These are phyloP conservation scores for Eulithis testata DNA, from an alignment of 2,888 invertebrate genomes.

Conservation along the genomic window DNA sequence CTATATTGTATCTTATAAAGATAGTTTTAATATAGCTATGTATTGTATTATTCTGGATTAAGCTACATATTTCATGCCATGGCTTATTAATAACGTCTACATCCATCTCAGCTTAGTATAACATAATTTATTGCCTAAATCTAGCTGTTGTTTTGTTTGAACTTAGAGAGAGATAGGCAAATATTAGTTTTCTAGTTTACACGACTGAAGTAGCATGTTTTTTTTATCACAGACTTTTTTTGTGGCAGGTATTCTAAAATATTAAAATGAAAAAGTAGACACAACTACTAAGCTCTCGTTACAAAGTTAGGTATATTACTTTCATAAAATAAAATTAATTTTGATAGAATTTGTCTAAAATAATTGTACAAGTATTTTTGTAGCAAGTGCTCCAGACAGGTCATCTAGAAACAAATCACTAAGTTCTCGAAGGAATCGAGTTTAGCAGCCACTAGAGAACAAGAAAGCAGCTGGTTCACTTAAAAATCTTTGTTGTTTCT, in stretches of 20 bases:
- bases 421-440: slow-evolving; percentile 51
- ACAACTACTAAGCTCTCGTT: no score
- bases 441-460: slow-evolving; percentile 43
- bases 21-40: slow-evolving; percentile 6
- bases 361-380: slow-evolving; percentile 3
- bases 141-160: slow-evolving; percentile 16
- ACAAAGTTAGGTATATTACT: no score
- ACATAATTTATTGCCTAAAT: slow-evolving; percentile 58
- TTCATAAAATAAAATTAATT: background rate
- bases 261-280: no score
- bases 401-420: slow-evolving; percentile 66
- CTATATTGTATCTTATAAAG: no score
- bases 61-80: slow-evolving; percentile 64
- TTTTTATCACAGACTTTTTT: no score
- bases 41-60: slow-evolving; percentile 46
- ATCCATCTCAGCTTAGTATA: slow-evolving; percentile 51
- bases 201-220: no score
- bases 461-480: slow-evolving; percentile 7
- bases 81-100: slow-evolving; percentile 67
- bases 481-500: no score
- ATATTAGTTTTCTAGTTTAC: no score
- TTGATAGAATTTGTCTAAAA: background rate
- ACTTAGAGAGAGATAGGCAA: background rate
- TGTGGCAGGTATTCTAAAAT: no score
- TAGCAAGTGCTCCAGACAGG: slow-evolving; percentile 55